Percentiles rank a stretch among this genome's conserved stretches.
phyloP scores from a whole-genome alignment of 1,140 invertebrate genomes.

The Ostrea denselamellosa region DNA sequence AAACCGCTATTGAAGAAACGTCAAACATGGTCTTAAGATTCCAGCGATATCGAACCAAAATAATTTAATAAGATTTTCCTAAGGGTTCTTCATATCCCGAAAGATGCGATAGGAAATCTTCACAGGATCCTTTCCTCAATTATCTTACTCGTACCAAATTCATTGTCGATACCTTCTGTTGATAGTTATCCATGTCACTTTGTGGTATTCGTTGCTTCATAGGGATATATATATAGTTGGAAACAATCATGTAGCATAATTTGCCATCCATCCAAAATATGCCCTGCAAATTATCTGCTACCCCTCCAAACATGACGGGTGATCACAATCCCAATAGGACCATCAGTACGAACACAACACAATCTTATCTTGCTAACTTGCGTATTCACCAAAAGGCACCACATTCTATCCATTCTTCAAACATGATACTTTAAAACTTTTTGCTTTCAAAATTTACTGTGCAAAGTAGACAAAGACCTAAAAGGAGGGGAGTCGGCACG shows the following conservation, averaged over 20 bases:
- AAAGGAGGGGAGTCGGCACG: not conserved
- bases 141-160: too few relatives aligned
- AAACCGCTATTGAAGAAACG: not conserved
- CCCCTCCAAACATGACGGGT: not conserved
- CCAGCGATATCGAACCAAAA: not conserved
- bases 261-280: too few relatives aligned
- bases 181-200: too few relatives aligned
- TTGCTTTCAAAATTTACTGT: not conserved
- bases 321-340: not conserved
- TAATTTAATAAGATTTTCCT: not conserved
- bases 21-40: not conserved
- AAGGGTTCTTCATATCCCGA: not conserved
- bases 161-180: too few relatives aligned
- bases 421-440: constrained; percentile 1
- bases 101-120: too few relatives aligned
- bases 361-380: not conserved
- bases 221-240: too few relatives aligned
- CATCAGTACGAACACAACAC: not conserved
- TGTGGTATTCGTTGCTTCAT: too few relatives aligned
- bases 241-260: too few relatives aligned
- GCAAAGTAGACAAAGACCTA: not conserved
- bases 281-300: not conserved
- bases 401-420: not conserved
- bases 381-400: not conserved
- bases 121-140: too few relatives aligned